Evolutionary conservation across 2,113 vertebrate species (phyloP).

Genomic region (Boulengeromyrus knoepffleri): DNA sequence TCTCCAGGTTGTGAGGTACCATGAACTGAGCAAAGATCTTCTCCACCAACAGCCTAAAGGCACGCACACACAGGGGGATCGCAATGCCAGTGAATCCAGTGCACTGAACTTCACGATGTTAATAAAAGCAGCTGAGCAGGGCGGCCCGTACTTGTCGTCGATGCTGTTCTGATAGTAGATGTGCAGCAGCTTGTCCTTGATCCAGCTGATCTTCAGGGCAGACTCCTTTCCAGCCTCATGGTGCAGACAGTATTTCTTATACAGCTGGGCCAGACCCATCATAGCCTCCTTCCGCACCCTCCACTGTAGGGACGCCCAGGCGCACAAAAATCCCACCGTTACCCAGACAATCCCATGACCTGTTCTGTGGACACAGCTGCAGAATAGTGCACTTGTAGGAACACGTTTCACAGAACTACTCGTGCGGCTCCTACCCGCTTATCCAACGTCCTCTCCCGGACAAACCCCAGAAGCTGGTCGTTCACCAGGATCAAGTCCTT

Average conservation of each 20-base stretch:
- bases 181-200: constrained; percentile 97
- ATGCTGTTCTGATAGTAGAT: constrained; percentile 99
- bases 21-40: constrained; percentile 99
- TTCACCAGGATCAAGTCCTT: constrained; percentile 94
- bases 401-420: background rate
- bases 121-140: background rate
- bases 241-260: constrained; percentile 96
- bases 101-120: background rate
- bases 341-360: background rate
- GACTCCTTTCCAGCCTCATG: constrained; percentile 95
- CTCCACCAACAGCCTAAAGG: constrained; percentile 82
- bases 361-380: too few species aligned
- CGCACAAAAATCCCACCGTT: too few species aligned
- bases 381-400: background rate
- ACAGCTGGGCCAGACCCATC: constrained; percentile 96
- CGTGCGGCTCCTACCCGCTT: constrained; percentile 74
- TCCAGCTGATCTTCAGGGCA: constrained; percentile 96
- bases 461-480: constrained; percentile 92
- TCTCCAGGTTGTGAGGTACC: constrained; percentile 95
- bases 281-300: constrained; percentile 97
- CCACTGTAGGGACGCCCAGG: constrained; percentile 65
- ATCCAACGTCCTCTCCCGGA: constrained; percentile 91
- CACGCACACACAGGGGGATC: background rate
- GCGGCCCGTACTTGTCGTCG: constrained; percentile 83
- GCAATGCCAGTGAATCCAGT: background rate